Evolutionary conservation across 2,888 invertebrate species (phyloP).

Genomic region (Aporophyla nigra): DNA sequence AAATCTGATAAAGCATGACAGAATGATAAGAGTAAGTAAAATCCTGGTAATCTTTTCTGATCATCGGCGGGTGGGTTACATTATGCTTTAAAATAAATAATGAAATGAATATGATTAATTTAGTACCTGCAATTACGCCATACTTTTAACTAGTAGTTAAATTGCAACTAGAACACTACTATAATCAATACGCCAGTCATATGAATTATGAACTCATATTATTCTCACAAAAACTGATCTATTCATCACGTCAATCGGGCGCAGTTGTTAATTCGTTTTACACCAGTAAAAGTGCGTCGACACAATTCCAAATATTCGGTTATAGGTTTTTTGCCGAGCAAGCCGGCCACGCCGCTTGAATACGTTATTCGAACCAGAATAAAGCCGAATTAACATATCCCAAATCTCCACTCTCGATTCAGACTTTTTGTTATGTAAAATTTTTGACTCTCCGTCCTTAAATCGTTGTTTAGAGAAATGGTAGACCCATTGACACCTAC

Average conservation of each 20-base stretch:
- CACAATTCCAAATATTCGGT: slow-evolving; percentile 85
- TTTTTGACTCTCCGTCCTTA: slow-evolving; percentile 81
- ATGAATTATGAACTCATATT: slow-evolving; percentile 59
- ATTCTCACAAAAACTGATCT: slow-evolving; percentile 71
- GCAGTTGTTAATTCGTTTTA: slow-evolving; percentile 83
- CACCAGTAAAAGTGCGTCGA: slow-evolving; percentile 82
- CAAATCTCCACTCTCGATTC: slow-evolving; percentile 79
- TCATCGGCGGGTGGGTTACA: no score
- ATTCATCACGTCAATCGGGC: slow-evolving; percentile 73
- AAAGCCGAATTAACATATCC: slow-evolving; percentile 85
- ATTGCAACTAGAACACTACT: slow-evolving; percentile 44
- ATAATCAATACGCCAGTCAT: slow-evolving; percentile 35
- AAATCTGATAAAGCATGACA: not conserved
- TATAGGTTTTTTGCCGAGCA: slow-evolving; percentile 83
- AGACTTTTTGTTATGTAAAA: slow-evolving; percentile 83
- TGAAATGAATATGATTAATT: slow-evolving; percentile 2
- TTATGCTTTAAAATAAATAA: not conserved
- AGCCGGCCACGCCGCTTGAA: slow-evolving; percentile 78
- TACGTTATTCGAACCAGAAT: slow-evolving; percentile 81
- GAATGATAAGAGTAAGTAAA: not conserved
- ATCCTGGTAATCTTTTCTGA: not conserved
- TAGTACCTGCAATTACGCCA: slow-evolving; percentile 22
- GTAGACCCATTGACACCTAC: slow-evolving; percentile 87
- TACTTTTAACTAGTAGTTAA: slow-evolving; percentile 12
- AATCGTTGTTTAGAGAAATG: slow-evolving; percentile 80